Evolutionary conservation across 2,888 invertebrate genomes (phyloP).

Genomic region (Nephrotoma guestfalica): DNA sequence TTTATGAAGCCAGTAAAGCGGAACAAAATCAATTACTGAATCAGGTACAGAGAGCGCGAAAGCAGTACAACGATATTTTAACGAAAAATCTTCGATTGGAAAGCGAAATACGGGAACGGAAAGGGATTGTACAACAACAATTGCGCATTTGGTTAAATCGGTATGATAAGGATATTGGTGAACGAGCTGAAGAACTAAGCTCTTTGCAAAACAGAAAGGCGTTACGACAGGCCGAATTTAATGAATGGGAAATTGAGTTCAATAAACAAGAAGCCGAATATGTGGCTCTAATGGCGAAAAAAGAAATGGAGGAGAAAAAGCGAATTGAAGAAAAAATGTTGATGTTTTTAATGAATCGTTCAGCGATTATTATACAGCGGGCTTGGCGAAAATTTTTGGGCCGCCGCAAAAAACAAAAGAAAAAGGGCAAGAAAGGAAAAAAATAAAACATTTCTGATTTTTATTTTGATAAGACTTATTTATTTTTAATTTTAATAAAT

Average conservation of each 20-base stretch:
- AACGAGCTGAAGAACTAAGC: constrained; percentile 21
- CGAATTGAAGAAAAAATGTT: constrained; percentile 22
- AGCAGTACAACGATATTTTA: constrained; percentile 14
- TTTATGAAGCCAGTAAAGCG: constrained; percentile 15
- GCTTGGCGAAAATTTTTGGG: constrained; percentile 20
- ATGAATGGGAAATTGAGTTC: constrained; percentile 20
- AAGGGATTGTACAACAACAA: constrained; percentile 24
- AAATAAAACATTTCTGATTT: neutral
- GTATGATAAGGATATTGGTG: constrained; percentile 24
- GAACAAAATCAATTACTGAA: constrained; percentile 18
- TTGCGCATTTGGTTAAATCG: constrained; percentile 22
- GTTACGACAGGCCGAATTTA: constrained; percentile 15
- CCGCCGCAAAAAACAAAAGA: constrained; percentile 17
- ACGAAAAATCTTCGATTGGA: constrained; percentile 17
- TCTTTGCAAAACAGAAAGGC: constrained; percentile 17
- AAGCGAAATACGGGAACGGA: constrained; percentile 21
- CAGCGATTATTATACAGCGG: constrained; percentile 23
- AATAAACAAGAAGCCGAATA: constrained; percentile 20
- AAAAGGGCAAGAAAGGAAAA: constrained; percentile 13
- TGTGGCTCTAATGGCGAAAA: constrained; percentile 18
- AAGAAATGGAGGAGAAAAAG: constrained; percentile 13
- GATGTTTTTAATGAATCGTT: constrained; percentile 24
- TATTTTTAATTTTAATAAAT: neutral
- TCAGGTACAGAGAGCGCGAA: constrained; percentile 15
- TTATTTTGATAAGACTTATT: neutral